Evolutionary conservation across 2,888 invertebrate species (phyloP).

Genomic region (Epirrita christyi): DNA sequence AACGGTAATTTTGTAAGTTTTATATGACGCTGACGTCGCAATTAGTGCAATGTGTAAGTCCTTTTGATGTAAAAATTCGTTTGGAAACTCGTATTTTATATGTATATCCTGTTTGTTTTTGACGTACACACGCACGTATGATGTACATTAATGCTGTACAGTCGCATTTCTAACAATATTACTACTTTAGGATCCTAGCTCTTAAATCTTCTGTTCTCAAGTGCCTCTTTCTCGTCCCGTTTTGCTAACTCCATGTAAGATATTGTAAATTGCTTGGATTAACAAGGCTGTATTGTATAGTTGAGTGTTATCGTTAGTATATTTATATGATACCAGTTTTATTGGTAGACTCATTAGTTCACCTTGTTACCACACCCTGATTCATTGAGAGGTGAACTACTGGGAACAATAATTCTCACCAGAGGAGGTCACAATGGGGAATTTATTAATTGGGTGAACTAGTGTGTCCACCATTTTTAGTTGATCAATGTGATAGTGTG

Average conservation of each 20-base stretch:
- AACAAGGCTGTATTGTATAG: conserved; percentile 70
- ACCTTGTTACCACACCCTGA: conserved; percentile 12
- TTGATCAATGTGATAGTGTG: conserved; percentile 40
- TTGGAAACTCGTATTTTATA: conserved; percentile 58
- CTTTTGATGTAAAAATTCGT: conserved; percentile 57
- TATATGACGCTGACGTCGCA: conserved; percentile 57
- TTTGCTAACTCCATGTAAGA: conserved; percentile 72
- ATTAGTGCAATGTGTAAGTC: conserved; percentile 68
- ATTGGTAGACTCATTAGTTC: conserved; percentile 15
- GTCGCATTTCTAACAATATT: conserved; percentile 55
- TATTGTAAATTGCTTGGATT: conserved; percentile 77
- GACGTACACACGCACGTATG: conserved; percentile 50
- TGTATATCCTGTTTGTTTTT: conserved; percentile 71
- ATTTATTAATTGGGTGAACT: not conserved
- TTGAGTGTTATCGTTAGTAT: conserved; percentile 49
- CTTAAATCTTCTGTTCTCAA: conserved; percentile 69
- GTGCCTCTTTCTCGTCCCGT: conserved; percentile 76
- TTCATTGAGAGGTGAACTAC: not conserved
- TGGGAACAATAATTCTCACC: not conserved
- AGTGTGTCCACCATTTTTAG: conserved; percentile 22
- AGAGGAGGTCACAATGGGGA: not conserved
- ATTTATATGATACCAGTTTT: conserved; percentile 59
- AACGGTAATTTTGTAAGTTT: conserved; percentile 65
- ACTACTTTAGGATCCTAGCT: conserved; percentile 56
- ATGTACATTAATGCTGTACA: conserved; percentile 62